Evolutionary conservation across 1,140 invertebrate genomes (phyloP), one percentile per base, ranked within the genome.

Genomic region (Ceratina australensis): DNA sequence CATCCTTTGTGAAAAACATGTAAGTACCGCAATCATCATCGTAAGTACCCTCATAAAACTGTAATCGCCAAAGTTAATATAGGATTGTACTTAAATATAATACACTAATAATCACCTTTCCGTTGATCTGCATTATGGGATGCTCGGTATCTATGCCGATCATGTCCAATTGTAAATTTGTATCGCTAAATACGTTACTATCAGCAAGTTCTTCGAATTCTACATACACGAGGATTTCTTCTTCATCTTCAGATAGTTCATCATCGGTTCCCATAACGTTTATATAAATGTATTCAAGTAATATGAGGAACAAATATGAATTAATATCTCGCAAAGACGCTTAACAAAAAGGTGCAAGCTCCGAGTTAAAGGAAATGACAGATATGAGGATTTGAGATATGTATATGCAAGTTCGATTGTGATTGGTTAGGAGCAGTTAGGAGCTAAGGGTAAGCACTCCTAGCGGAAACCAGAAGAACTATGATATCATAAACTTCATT

Each of bases 41-140:
- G 78, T 93, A 94, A n/a, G 89, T 89, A 13, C 93, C 93, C 87
- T 92, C 90, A 18, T 91, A 92, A 79, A 90, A 91, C 91, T 92
- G 47, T 56, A 85, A 86, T 71, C 57, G 69, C 50, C 3, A 1
- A 59, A 26, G 20, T 15, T 12, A 15, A 50, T 26, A 52, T n/a
- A 33, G 16, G 18, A 2, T 59, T n/a, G 42, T n/a, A 18, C 16
- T 60, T 50, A 5, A 49, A 28, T 12, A 24, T 20, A n/a, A 0
- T 60, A 52, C 4, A 13, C 7, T 42, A 26, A 52, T 42, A 42
- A 10, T 42, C 60, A 94, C 92, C 63, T 90, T 93, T 16, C 93
- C 93, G 88, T 94, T 93, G 12, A 94, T 87, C 86, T 93, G 91
- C 75, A 93, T 93, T 80, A 93, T 89, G 3, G 93, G 93, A 81